These are phyloP conservation scores for Otis tarda DNA, from an alignment of 2,113 vertebrate species.

Conservation along the genomic window DNA sequence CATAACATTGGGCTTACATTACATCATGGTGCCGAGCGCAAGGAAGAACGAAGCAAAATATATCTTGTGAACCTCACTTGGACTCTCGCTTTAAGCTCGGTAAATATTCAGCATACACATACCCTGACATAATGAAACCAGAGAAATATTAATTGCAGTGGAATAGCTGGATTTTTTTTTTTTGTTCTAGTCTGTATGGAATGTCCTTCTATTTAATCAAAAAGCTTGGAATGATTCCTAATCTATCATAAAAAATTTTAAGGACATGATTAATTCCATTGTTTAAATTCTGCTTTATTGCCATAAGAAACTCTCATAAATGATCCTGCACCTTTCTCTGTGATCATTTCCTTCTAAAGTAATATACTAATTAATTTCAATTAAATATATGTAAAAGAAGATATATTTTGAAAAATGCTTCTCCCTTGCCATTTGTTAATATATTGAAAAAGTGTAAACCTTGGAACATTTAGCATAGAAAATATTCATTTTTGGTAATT, in stretches of 20 bases:
- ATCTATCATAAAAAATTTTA: conserved; percentile 70
- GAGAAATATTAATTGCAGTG: conserved; percentile 26
- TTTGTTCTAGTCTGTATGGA: neutral
- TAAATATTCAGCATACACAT: conserved; percentile 51
- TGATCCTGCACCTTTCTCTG: conserved; percentile 68
- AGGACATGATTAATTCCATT: conserved; percentile 76
- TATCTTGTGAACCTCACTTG: conserved; percentile 4
- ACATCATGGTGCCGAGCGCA: neutral
- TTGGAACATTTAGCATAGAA: conserved; percentile 84
- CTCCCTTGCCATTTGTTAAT: conserved; percentile 80
- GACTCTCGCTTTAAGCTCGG: conserved; percentile 44
- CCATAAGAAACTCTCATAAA: conserved; percentile 76
- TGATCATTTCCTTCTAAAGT: conserved; percentile 78
- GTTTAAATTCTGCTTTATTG: conserved; percentile 79
- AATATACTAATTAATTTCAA: conserved; percentile 84
- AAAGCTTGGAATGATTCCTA: conserved; percentile 65
- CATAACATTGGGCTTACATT: neutral
- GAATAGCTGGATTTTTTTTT: neutral
- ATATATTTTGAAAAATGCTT: conserved; percentile 81
- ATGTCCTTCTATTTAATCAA: conserved; percentile 69
- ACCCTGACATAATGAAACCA: conserved; percentile 46
- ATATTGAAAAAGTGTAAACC: conserved; percentile 87
- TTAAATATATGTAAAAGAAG: conserved; percentile 85
- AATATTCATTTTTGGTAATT: conserved; percentile 91
- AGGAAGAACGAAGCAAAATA: conserved; percentile 39